Percentiles rank a stretch among this genome's conserved stretches.
Evolutionary conservation across 2,888 invertebrate genomes (phyloP).

Genomic region (Theristus sp.): DNA sequence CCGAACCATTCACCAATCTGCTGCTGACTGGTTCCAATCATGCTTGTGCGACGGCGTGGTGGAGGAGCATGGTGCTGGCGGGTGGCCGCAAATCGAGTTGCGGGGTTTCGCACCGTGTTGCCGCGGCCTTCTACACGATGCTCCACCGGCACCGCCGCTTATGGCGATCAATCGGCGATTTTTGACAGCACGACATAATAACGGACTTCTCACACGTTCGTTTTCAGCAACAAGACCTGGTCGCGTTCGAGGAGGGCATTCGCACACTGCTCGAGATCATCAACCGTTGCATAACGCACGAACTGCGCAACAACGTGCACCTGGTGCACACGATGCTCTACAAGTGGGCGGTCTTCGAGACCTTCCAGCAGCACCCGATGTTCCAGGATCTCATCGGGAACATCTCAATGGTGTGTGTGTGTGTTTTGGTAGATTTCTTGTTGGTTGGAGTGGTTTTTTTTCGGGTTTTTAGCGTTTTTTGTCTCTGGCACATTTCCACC

Average conservation of each 20-base stretch:
- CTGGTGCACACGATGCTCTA: conserved; percentile 85
- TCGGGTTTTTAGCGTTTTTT: too few relatives aligned
- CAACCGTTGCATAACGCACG: conserved; percentile 73
- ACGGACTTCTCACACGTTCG: neutral
- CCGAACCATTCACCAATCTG: too few relatives aligned
- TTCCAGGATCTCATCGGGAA: conserved; percentile 86
- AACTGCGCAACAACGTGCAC: conserved; percentile 67
- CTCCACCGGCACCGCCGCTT: too few relatives aligned
- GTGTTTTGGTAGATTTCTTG: too few relatives aligned
- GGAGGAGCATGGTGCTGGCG: too few relatives aligned
- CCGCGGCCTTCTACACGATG: too few relatives aligned
- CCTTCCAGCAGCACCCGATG: conserved; percentile 63
- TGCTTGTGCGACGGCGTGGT: too few relatives aligned
- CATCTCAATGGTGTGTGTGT: conserved; percentile 57
- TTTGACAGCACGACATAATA: neutral
- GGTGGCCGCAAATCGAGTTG: too few relatives aligned
- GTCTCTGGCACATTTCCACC: too few relatives aligned
- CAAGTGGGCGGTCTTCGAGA: conserved; percentile 68
- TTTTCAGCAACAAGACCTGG: conserved; percentile 60
- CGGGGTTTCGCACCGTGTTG: too few relatives aligned
- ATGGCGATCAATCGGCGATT: too few relatives aligned
- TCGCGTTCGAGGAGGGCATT: conserved; percentile 80
- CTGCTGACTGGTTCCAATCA: too few relatives aligned
- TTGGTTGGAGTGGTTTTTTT: neutral
- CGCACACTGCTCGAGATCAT: conserved; percentile 90